Evolutionary conservation across 2,797 vertebrate genomes (phyloP).

Genomic region (Cichlasoma orientale): DNA sequence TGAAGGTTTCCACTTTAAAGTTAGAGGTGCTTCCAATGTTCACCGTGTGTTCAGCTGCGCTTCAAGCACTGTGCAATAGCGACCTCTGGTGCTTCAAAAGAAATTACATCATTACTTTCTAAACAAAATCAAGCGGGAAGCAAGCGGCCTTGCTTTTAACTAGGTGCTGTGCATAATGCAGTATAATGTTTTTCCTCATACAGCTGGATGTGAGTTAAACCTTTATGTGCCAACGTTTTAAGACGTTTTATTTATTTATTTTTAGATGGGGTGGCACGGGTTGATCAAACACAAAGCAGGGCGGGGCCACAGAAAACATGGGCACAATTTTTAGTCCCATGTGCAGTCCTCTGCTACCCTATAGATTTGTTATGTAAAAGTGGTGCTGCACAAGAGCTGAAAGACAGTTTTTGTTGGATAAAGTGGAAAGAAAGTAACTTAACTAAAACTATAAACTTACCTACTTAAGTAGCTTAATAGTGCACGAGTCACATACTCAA

Average conservation of each 20-base stretch:
- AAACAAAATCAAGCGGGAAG: not conserved
- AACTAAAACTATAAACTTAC: not conserved
- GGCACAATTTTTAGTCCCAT: not conserved
- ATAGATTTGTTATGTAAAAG: not conserved
- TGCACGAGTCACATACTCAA: too few species aligned
- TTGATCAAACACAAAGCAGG: not conserved
- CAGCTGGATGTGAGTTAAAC: not conserved
- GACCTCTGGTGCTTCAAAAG: conserved; percentile 48
- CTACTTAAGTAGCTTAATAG: not conserved
- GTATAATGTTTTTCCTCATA: not conserved
- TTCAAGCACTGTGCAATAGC: conserved; percentile 35
- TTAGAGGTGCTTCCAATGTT: not conserved
- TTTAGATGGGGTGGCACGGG: not conserved
- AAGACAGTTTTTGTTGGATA: not conserved
- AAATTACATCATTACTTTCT: conserved; percentile 24
- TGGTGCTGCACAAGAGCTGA: not conserved
- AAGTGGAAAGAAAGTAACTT: not conserved
- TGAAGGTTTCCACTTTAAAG: not conserved
- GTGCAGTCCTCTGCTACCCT: not conserved
- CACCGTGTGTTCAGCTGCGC: fast-evolving
- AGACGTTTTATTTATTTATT: too few species aligned
- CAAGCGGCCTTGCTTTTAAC: not conserved
- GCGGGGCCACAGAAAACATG: not conserved
- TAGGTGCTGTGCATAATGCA: not conserved
- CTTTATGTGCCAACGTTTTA: not conserved